A percentile compares a stretch with the other conserved stretches of the same genome.
phyloP scores from a whole-genome alignment of 2,113 vertebrate genomes.

The Tringa solitaria region DNA sequence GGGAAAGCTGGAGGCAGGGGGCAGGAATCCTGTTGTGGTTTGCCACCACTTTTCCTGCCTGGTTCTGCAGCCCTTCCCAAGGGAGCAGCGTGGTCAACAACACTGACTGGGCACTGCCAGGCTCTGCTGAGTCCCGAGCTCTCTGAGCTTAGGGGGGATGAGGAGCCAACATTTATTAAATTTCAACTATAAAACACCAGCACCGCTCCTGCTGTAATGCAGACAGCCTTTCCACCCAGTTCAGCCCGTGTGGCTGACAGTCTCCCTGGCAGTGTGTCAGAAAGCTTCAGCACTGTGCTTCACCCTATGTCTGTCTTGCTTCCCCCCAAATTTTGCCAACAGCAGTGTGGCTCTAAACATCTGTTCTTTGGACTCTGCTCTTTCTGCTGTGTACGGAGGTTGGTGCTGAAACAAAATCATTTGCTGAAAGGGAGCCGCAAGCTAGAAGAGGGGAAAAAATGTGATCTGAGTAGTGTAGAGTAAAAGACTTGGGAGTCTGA shows the following conservation, averaged over 20 bases:
- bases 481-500: not conserved
- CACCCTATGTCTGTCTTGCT: not conserved
- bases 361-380: not conserved
- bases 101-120: not conserved
- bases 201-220: not conserved
- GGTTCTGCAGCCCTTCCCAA: not conserved
- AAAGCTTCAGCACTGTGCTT: not conserved
- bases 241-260: not conserved
- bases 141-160: not conserved
- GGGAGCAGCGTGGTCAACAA: not conserved
- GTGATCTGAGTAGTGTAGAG: not conserved
- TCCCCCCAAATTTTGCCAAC: not conserved
- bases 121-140: not conserved
- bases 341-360: not conserved
- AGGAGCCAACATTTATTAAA: not conserved
- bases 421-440: not conserved
- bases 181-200: not conserved
- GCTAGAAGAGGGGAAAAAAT: not conserved
- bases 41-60: not conserved
- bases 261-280: not conserved
- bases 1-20: not conserved
- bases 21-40: not conserved
- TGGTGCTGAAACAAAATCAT: not conserved
- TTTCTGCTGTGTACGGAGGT: not conserved
- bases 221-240: not conserved